Evolutionary conservation across 2,797 vertebrate species (phyloP).

Genomic region (Lepus oiostolus): DNA sequence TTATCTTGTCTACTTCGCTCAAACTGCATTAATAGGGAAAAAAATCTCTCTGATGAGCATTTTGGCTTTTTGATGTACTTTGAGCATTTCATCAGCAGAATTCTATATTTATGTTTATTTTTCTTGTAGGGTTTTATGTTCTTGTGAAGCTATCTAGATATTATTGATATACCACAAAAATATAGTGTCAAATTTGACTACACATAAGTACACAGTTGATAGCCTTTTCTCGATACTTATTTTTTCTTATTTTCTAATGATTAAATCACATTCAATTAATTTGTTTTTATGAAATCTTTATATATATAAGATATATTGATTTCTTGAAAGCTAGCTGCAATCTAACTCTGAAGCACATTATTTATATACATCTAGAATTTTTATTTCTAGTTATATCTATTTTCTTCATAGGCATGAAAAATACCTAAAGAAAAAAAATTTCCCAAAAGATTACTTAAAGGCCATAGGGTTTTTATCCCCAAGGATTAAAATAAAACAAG

Average conservation of each 20-base stretch:
- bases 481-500: constrained; percentile 27
- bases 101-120: not conserved
- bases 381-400: not conserved
- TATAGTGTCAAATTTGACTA: not conserved
- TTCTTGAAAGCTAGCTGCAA: not conserved
- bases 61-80: not conserved
- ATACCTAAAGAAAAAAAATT: not conserved
- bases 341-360: not conserved
- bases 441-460: not conserved
- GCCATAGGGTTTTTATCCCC: not conserved
- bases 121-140: not conserved
- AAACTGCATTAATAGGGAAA: not conserved
- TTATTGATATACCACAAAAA: not conserved
- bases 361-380: not conserved
- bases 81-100: not conserved
- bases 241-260: not conserved
- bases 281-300: not conserved
- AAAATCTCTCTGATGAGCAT: not conserved
- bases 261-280: not conserved
- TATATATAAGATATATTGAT: not conserved
- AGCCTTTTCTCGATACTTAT: not conserved
- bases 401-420: constrained; percentile 49
- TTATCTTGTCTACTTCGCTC: not conserved
- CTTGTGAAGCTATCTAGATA: not conserved
- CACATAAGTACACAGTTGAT: not conserved